Conservation (phyloP, 2,888 invertebrate species). For the Plagodis pulveraria region DNA sequence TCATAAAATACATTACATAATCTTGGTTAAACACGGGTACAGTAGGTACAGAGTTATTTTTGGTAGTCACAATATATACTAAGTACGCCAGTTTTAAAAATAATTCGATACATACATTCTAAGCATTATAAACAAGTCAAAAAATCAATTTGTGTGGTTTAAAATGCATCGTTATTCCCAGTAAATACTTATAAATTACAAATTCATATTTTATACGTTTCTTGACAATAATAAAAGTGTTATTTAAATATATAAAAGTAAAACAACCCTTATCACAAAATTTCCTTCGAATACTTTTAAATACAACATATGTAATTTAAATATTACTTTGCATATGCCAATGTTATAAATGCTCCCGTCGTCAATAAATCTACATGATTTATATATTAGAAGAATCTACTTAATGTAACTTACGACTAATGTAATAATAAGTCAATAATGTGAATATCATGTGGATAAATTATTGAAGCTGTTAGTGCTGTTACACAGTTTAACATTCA, state of each 20-base stretch:
- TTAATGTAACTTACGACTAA: slow-evolving; percentile 50
- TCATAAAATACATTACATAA: background rate
- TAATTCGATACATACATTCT: too few species aligned
- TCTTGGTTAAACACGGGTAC: too few species aligned
- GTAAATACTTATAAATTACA: background rate
- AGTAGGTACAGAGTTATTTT: too few species aligned
- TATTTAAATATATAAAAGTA: background rate
- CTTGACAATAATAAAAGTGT: slow-evolving; percentile 1
- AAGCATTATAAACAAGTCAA: background rate
- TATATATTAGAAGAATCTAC: slow-evolving; percentile 57
- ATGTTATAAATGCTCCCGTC: slow-evolving; percentile 62
- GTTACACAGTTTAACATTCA: slow-evolving; percentile 6
- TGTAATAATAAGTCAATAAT: slow-evolving; percentile 37
- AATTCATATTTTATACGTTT: background rate
- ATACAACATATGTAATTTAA: slow-evolving; percentile 41
- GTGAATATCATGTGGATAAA: slow-evolving; percentile 21
- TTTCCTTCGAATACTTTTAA: slow-evolving; percentile 28
- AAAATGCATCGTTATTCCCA: slow-evolving; percentile 7
- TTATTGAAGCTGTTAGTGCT: slow-evolving; percentile 19
- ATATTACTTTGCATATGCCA: slow-evolving; percentile 39
- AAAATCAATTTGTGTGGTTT: slow-evolving; percentile 7
- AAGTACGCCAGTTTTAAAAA: too few species aligned
- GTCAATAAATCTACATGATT: slow-evolving; percentile 47
- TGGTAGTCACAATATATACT: too few species aligned
- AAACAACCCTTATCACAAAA: slow-evolving; percentile 29